Conservation (phyloP, 2,113 vertebrate species). For the Puma concolor region DNA sequence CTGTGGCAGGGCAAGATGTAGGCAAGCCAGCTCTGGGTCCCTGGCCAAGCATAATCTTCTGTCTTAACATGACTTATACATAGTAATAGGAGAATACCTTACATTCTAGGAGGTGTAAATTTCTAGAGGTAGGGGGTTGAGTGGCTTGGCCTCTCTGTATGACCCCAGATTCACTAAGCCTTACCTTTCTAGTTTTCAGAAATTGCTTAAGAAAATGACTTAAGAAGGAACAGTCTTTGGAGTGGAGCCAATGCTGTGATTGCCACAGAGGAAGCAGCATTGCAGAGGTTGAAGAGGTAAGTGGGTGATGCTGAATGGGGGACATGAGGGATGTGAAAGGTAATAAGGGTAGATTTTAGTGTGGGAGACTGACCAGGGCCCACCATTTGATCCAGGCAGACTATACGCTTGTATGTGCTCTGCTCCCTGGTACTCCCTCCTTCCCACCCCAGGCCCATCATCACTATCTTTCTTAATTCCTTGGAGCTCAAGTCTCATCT, state of each 20-base stretch:
- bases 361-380: not conserved
- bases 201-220: not conserved
- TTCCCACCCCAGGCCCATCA: not conserved
- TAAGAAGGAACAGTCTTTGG: not conserved
- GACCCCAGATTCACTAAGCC: not conserved
- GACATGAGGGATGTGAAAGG: fast-evolving
- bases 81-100: not conserved
- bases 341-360: not conserved
- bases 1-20: not conserved
- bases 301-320: not conserved
- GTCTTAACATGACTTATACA: not conserved
- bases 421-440: fast-evolving
- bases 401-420: not conserved
- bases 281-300: not conserved
- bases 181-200: not conserved
- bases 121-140: not conserved
- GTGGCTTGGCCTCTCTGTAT: not conserved
- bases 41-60: not conserved
- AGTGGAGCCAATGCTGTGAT: not conserved
- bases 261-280: not conserved
- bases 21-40: not conserved
- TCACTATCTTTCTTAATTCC: not conserved
- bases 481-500: not conserved
- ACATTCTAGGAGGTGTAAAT: not conserved
- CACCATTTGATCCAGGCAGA: not conserved